Base-by-base conservation (phyloP, 1,140 invertebrate species). In the Macrotrachela quadricornifera region DNA sequence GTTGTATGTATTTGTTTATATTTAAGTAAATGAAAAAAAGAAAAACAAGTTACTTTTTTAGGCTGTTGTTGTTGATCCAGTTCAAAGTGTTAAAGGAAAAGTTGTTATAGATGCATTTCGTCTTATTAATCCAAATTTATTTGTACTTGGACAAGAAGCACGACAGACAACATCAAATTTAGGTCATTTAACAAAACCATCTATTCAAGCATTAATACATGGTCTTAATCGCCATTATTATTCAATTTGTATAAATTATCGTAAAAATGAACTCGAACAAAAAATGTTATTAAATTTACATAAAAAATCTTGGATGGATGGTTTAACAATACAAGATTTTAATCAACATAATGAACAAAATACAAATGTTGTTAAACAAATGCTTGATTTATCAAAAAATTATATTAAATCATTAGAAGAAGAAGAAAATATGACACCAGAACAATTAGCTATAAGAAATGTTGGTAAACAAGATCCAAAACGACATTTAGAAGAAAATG, bases 401-500 rank as follows among this genome's bases (percentile, higher is more conserved):
- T 99, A 99, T 66, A 94, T 95, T 65, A 99, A 97, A 75, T 81
- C 82, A 66, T 58, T 99, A 44, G 92, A 99, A 73, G 94, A 99
- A 62, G 94, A 99, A 71, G 91, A 97, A 67, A 95, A 94, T 67
- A 95, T 99, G 88, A 97, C 91, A n/a, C 84, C 87, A 1, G 90
- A 97, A 69, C 91, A 99, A 67, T 73, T 97, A 64, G 92, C 91
- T 14, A 96, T 99, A 60, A 97, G 97, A 68, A 99, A 97, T 75
- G 92, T 99, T 43, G 94, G 94, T 18, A 99, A 99, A 74, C 85
- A 94, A 71, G 70, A 99, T 72, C 94, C 94, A n/a, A 99, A 99
- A 72, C 77, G 94, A 57, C 94, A 99, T 80, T 76, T 99, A 61
- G 90, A 95, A 70, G 92, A 99, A 64, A 88, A 94, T 75, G 92